A percentile compares a stretch with the other conserved stretches of the same genome.
These are phyloP conservation scores for human DNA, from an alignment of 2,113 vertebrate genomes.

Conservation along the genomic window DNA sequence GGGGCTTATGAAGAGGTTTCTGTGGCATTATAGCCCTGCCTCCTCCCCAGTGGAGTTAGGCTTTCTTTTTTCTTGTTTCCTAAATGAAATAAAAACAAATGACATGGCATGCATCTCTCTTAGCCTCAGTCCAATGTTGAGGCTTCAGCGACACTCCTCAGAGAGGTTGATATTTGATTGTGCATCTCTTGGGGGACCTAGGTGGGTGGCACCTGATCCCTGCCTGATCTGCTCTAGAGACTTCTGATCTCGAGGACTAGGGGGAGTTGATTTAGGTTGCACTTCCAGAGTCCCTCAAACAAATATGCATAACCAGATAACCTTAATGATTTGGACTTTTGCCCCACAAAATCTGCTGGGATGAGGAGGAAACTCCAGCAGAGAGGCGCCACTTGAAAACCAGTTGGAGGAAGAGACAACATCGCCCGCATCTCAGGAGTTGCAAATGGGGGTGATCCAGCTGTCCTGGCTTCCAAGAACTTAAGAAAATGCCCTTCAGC, in stretches of 20 bases:
- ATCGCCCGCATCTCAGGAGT: background rate
- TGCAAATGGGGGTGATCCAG: background rate
- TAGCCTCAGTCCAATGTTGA: background rate
- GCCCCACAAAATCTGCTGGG: too few relatives aligned
- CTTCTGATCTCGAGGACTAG: too few relatives aligned
- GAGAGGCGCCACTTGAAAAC: background rate
- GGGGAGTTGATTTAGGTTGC: background rate
- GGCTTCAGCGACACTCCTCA: too few relatives aligned
- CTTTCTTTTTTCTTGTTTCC: too few relatives aligned
- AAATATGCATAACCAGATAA: too few relatives aligned
- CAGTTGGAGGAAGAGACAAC: background rate
- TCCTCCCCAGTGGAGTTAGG: background rate
- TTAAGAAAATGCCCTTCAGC: background rate
- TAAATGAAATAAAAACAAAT: too few relatives aligned
- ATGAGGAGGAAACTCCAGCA: too few relatives aligned
- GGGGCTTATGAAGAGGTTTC: background rate
- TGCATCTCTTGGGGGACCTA: background rate
- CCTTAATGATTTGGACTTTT: background rate
- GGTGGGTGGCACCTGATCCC: background rate
- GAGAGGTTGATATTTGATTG: too few relatives aligned
- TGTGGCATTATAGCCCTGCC: accelerated
- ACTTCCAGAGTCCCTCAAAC: background rate
- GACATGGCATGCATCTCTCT: background rate
- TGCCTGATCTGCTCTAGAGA: background rate
- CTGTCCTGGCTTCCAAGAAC: background rate